Conservation (phyloP, 2,888 invertebrate genomes). For the Philereme vetulata region DNA sequence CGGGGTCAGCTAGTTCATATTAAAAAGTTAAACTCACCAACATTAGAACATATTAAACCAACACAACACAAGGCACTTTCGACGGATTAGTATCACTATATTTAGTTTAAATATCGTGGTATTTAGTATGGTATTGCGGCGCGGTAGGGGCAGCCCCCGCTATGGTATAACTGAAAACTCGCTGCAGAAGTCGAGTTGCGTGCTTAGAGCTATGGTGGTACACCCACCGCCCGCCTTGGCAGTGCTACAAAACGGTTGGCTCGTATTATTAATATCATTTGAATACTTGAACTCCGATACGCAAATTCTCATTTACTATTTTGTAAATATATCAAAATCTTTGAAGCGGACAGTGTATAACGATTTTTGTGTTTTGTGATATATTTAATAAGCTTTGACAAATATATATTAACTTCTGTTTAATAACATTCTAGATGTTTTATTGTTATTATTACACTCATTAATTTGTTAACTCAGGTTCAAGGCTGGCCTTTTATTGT, state of each 20-base stretch:
- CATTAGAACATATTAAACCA: slow-evolving; percentile 31
- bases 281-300: background rate
- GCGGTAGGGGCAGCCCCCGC: slow-evolving; percentile 64
- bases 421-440: too few relatives aligned
- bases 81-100: slow-evolving; percentile 28
- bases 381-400: too few relatives aligned
- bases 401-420: too few relatives aligned
- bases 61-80: slow-evolving; percentile 46
- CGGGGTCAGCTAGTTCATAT: background rate
- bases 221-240: slow-evolving; percentile 64
- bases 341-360: too few relatives aligned
- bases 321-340: too few relatives aligned
- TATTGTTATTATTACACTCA: too few relatives aligned
- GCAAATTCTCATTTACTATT: too few relatives aligned
- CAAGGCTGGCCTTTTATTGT: too few relatives aligned
- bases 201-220: slow-evolving; percentile 64
- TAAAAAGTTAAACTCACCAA: slow-evolving; percentile 32
- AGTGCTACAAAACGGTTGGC: slow-evolving; percentile 64
- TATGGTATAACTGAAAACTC: slow-evolving; percentile 75
- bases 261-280: slow-evolving; percentile 21
- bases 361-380: too few relatives aligned
- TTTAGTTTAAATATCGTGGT: slow-evolving; percentile 15
- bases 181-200: slow-evolving; percentile 73
- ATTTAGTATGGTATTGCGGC: slow-evolving; percentile 43
- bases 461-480: too few relatives aligned